Evolutionary conservation across 2,113 vertebrate species (phyloP).

Genomic region (Leucopsar rothschildi): DNA sequence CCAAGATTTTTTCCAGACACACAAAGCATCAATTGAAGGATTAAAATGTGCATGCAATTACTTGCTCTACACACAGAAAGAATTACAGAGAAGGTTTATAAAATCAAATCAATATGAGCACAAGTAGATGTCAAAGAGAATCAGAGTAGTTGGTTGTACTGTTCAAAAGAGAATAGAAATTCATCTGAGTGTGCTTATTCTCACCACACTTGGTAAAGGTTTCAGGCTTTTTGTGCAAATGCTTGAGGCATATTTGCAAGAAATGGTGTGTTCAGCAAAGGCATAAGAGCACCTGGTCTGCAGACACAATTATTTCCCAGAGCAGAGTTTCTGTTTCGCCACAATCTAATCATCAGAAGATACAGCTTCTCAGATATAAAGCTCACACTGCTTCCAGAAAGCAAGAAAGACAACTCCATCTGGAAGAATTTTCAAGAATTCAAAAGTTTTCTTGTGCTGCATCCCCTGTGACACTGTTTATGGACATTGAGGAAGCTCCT

Average conservation of each 20-base stretch:
- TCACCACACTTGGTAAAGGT: background rate
- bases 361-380: background rate
- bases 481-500: background rate
- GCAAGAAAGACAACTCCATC: background rate
- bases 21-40: background rate
- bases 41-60: background rate
- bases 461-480: background rate
- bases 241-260: background rate
- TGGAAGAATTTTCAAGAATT: background rate
- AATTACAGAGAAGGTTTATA: background rate
- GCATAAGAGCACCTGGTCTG: background rate
- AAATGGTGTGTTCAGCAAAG: background rate
- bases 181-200: background rate
- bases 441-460: background rate
- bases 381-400: background rate
- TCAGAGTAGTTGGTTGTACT: background rate
- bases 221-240: background rate
- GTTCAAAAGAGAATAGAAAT: background rate
- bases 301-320: background rate
- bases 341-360: background rate
- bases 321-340: background rate
- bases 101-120: background rate
- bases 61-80: background rate
- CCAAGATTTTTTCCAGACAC: background rate
- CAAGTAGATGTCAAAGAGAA: background rate